Percentiles rank a stretch among this genome's conserved stretches.
Conservation (phyloP, 30 jellyfish, hydroid and myxozoan genomes). For the Rhopilema esculentum region DNA sequence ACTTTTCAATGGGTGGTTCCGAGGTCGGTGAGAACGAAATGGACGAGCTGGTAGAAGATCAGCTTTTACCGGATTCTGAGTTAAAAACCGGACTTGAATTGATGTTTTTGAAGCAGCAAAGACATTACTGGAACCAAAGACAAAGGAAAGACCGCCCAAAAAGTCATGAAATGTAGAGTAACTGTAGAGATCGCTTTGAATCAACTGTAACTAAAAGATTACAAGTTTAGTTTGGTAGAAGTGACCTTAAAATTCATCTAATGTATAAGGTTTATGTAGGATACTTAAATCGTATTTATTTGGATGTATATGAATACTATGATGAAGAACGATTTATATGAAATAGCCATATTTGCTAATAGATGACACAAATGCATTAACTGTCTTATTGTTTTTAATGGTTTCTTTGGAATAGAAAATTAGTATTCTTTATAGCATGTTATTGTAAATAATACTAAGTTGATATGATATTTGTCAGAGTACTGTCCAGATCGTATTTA, state of each 20-base stretch:
- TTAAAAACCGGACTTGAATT: constrained; percentile 88
- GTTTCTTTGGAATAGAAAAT: background rate
- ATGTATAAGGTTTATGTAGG: background rate
- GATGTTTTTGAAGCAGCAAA: constrained; percentile 85
- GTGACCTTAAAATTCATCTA: too few relatives aligned
- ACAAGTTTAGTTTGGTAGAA: too few relatives aligned
- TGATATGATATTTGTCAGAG: background rate
- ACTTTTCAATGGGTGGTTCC: constrained; percentile 65
- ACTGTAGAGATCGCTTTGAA: background rate
- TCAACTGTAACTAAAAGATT: background rate
- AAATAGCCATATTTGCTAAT: background rate
- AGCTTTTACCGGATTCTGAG: constrained; percentile 89
- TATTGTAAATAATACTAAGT: background rate
- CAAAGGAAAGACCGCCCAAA: constrained; percentile 58
- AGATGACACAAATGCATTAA: background rate
- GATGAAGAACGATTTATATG: background rate
- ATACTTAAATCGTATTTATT: background rate
- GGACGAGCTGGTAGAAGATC: constrained; percentile 93
- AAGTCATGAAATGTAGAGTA: constrained; percentile 43
- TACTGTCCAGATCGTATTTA: background rate
- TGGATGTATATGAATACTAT: background rate
- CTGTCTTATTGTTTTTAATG: background rate
- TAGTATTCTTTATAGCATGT: background rate
- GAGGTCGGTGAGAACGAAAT: constrained; percentile 80
- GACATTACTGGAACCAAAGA: constrained; percentile 93